Conservation (phyloP, 2,113 vertebrate species). For the Aegotheles bennettii region DNA sequence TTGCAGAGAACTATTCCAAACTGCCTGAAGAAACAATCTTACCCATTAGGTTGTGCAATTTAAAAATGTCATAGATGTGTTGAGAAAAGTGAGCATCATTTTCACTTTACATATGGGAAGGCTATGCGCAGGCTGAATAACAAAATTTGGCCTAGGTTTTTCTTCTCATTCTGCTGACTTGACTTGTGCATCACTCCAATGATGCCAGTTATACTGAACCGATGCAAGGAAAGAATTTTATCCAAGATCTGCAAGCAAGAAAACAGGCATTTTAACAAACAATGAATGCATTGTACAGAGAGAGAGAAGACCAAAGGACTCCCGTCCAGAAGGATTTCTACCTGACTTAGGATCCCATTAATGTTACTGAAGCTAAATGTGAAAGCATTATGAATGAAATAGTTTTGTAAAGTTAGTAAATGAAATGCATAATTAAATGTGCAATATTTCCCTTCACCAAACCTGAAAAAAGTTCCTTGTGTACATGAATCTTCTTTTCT, state of each 20-base stretch:
- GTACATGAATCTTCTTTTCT: background rate
- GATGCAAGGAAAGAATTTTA: background rate
- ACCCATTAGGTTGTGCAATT: background rate
- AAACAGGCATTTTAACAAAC: background rate
- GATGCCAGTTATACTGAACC: background rate
- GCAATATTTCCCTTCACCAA: background rate
- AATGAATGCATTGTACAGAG: background rate
- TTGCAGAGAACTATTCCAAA: background rate
- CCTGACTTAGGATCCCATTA: background rate
- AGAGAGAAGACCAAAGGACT: background rate
- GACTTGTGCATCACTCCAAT: accelerated
- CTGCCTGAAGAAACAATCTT: background rate
- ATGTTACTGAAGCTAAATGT: background rate
- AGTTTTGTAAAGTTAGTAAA: background rate
- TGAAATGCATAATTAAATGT: background rate
- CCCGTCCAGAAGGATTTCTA: background rate
- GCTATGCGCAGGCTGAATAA: background rate
- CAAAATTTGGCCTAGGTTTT: background rate
- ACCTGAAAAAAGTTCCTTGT: background rate
- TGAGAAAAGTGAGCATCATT: background rate
- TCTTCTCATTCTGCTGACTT: background rate
- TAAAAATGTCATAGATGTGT: background rate
- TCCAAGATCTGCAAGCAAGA: background rate
- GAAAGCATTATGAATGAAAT: background rate
- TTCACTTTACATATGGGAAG: background rate